Base-by-base conservation (phyloP, 2,113 vertebrate species). In the Petrocephalus microphthalmus region DNA sequence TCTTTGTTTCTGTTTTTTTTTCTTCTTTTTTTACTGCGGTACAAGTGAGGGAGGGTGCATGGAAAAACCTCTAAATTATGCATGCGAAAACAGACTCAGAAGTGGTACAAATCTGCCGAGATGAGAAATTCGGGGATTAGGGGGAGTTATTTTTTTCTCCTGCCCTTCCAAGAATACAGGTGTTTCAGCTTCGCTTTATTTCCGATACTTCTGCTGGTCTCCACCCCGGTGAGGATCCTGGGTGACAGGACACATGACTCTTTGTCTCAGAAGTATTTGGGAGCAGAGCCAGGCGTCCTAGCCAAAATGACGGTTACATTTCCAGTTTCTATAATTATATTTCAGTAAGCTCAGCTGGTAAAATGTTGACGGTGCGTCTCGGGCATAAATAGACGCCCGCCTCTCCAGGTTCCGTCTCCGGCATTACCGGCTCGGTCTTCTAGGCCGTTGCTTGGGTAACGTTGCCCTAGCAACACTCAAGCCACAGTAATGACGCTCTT, bases 41-140 rank as follows among this genome's bases (percentile, higher is more conserved):
- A 87, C 71, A 57, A 74, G 33, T 47, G 22, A 74, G 74, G 22
- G 19, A 52, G 25, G 64, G 47, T 29, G 37, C 25, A 42, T 42
- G 33, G 74, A 88, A 78, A 53, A 87, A 87, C 13, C 87, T 74
- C 64, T 54, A 37, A 87, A 87, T 87, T 51, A 53, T 71, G 64
- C 51, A 52, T 53, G 25, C 29, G 22, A 54, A 74, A 67, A 52
- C 67, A 22, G 25, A 54, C 25, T 54, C 67, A 57, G 51, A 19
- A 83, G 74, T 37, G 74, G 52, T 54, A 57, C 51, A 33, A 25
- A 84, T 60, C 37, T 57, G 87, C 37, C 74, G 60, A 88, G 52
- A 42, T 84, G 78, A 49, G 45, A 56, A 56, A 54, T 84, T 88
- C 83, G 5, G 52, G 37, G 53, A 83, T 88, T 84, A 83, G 33